A percentile compares a stretch with the other conserved stretches of the same genome.
These are phyloP conservation scores for Xylota segnis DNA, from an alignment of 2,888 invertebrate species.

Conservation along the genomic window DNA sequence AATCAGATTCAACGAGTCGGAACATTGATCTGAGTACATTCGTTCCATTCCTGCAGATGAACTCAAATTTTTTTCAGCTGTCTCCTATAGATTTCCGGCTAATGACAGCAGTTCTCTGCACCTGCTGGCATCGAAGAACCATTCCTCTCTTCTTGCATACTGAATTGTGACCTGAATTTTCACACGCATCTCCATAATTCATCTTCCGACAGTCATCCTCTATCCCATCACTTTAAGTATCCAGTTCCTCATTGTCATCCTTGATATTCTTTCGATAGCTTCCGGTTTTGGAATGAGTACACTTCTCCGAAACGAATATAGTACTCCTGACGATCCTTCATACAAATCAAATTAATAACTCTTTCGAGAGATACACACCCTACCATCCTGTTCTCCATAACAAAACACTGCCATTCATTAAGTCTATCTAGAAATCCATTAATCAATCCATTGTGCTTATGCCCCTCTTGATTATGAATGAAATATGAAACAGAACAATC, in stretches of 20 bases:
- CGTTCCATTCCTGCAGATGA: no score
- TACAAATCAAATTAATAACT: constrained; percentile 34
- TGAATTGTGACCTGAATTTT: not conserved
- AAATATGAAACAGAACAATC: constrained; percentile 56
- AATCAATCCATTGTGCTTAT: constrained; percentile 53
- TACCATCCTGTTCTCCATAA: not conserved
- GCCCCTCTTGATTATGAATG: constrained; percentile 52
- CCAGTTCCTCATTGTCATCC: not conserved
- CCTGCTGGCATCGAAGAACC: no score
- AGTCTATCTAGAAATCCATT: constrained; percentile 50
- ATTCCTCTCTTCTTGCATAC: no score
- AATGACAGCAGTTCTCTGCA: no score
- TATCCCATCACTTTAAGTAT: not conserved
- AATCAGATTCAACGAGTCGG: no score
- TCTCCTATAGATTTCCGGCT: no score
- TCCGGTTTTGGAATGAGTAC: not conserved
- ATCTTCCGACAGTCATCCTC: not conserved
- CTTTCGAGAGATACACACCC: not conserved
- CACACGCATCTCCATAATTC: not conserved
- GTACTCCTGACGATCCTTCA: not conserved
- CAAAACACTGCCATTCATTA: constrained; percentile 33
- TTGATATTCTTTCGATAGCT: constrained; percentile 4
- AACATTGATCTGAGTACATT: no score
- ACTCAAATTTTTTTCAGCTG: no score
- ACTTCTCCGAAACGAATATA: not conserved